A percentile compares a stretch with the other conserved stretches of the same genome.
phyloP scores from a whole-genome alignment of 37 sponge, comb jelly and placozoan genomes.

The Beroe ovata region DNA sequence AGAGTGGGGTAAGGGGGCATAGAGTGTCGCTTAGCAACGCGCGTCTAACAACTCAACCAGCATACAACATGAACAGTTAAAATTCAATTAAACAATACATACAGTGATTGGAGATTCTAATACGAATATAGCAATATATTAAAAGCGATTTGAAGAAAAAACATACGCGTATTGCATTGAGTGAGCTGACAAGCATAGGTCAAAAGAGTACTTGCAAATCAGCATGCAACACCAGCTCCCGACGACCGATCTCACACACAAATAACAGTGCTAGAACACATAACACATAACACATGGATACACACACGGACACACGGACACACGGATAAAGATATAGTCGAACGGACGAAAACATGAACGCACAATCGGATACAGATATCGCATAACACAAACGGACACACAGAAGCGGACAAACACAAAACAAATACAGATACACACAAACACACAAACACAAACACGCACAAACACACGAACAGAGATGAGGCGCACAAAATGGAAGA shows the following conservation, averaged over 20 bases:
- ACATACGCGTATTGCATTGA: not conserved
- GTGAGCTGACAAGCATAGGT: not conserved
- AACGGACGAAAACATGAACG: not conserved
- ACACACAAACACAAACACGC: not conserved
- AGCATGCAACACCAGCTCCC: no score
- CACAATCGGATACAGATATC: no score
- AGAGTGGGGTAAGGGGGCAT: no score
- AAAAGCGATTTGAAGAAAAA: not conserved
- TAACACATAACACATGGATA: not conserved
- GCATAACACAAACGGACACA: not conserved
- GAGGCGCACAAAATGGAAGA: no score
- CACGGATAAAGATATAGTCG: not conserved
- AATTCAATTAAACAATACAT: not conserved
- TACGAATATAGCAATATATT: not conserved
- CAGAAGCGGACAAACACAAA: not conserved
- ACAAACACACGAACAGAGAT: not conserved
- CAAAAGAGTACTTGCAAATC: not conserved
- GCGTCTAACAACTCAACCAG: no score
- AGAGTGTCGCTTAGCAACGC: no score
- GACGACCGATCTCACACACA: no score
- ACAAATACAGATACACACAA: not conserved
- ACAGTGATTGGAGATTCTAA: not conserved
- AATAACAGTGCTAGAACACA: no score
- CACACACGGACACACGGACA: not conserved
- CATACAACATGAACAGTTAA: no score